Evolutionary conservation across 2,888 invertebrate species (phyloP), one percentile per base, ranked within the genome.

Genomic region (Eudemis profundana): DNA sequence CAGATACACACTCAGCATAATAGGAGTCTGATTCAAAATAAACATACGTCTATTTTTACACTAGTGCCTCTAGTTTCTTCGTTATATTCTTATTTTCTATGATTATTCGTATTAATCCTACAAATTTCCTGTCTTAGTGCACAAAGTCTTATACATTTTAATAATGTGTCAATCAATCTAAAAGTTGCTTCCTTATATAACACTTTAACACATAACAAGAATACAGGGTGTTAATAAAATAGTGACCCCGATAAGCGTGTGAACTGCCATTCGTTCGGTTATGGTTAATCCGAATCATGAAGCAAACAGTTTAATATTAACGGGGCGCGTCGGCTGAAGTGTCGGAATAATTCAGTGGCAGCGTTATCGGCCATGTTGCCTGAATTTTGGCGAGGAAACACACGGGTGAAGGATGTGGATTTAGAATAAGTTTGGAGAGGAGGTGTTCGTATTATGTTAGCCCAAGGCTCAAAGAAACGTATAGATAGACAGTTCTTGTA

Each of bases 1-100:
- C 21, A 21, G 21, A 4, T 21, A 44, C 5, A 54, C 23, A 40
- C 23, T 15, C 15, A 15, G 40, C 40, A 14, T 23, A 40, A 54
- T 54, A 15, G 40, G 17, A 40, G 40, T 40, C 4, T 40, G 23
- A 15, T n/a, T 53, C 15, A 10, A 54, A 33, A 33, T 27, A 33
- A 33, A 33, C 10, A 33, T 33, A 33, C 33, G 33, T 4, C 2
- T 8, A 33, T 33, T 33, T 33, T 33, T 33, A 8, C 2, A 5
- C 0, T 8, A 8, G 33, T 10, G 10, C 8, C 2, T 33, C 33
- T 33, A 10, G 2, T 33, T 33, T 33, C 2, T 5, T 33, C n/a
- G n/a, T 33, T 33, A 8, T 8, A 8, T 33, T 33, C 10, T 8
- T n/a, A n/a, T n/a, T n/a, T n/a, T n/a, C n/a, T n/a, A n/a, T n/a